phyloP scores from a whole-genome alignment of 1,140 invertebrate species.

The Apis mellifera region Amel_HAv3.1 CM009944.2:5101001-5101500 shows the following conservation, averaged over 20 bases:
- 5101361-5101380: not conserved
- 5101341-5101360: constrained; percentile 16
- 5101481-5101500: constrained; percentile 37
- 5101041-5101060: too few relatives aligned
- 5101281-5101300: constrained; percentile 58
- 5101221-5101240: constrained; percentile 79
- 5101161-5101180: constrained; percentile 84
- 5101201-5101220: constrained; percentile 75
- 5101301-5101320: constrained; percentile 68
- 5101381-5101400: not conserved
- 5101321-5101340: constrained; percentile 79
- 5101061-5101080: too few relatives aligned
- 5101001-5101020: too few relatives aligned
- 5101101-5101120: too few relatives aligned
- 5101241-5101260: constrained; percentile 78
- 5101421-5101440: not conserved
- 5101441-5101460: constrained; percentile 7
- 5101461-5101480: not conserved
- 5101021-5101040: too few relatives aligned
- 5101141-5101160: constrained; percentile 82
- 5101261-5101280: constrained; percentile 79
- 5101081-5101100: too few relatives aligned
- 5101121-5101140: constrained; percentile 49
- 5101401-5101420: too few relatives aligned
- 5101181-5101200: constrained; percentile 84